A percentile compares a stretch with the other conserved stretches of the same genome.
These are phyloP conservation scores for Oryzias celebensis DNA, from an alignment of 2,113 vertebrate genomes.

Conservation along the genomic window DNA sequence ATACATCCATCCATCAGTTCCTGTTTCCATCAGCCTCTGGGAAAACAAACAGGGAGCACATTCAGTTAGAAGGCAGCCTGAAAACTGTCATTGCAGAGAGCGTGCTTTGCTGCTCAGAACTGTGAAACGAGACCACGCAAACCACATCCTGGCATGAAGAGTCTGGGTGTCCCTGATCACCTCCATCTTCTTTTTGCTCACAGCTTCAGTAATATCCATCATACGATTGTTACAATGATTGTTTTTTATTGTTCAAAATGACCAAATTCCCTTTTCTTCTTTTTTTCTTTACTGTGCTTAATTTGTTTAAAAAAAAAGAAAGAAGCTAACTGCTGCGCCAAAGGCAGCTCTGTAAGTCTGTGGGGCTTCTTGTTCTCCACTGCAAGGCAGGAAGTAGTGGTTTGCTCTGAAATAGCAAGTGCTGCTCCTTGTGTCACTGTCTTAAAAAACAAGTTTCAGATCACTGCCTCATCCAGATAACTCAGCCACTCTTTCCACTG, in stretches of 20 bases:
- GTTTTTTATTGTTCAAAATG: neutral
- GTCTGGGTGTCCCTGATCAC: conserved; percentile 34
- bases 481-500: conserved; percentile 67
- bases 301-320: neutral
- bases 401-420: conserved; percentile 74
- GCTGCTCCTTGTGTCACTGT: conserved; percentile 65
- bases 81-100: conserved; percentile 51
- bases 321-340: conserved; percentile 6
- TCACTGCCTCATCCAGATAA: conserved; percentile 61
- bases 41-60: neutral
- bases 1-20: neutral
- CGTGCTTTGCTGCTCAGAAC: conserved; percentile 46
- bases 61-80: conserved; percentile 17
- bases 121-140: conserved; percentile 55
- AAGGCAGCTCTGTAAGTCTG: conserved; percentile 19
- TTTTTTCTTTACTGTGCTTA: neutral
- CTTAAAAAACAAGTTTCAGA: conserved; percentile 79
- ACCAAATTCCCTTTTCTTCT: fast-evolving
- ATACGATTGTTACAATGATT: neutral
- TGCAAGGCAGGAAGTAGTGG: conserved; percentile 82
- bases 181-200: neutral
- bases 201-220: neutral
- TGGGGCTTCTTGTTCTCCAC: conserved; percentile 17
- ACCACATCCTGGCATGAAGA: conserved; percentile 80
- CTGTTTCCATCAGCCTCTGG: conserved; percentile 1